A percentile compares a stretch with the other conserved stretches of the same genome.
Conservation (phyloP, 1,140 invertebrate species). For the Philotrypesis tridentata region DNA sequence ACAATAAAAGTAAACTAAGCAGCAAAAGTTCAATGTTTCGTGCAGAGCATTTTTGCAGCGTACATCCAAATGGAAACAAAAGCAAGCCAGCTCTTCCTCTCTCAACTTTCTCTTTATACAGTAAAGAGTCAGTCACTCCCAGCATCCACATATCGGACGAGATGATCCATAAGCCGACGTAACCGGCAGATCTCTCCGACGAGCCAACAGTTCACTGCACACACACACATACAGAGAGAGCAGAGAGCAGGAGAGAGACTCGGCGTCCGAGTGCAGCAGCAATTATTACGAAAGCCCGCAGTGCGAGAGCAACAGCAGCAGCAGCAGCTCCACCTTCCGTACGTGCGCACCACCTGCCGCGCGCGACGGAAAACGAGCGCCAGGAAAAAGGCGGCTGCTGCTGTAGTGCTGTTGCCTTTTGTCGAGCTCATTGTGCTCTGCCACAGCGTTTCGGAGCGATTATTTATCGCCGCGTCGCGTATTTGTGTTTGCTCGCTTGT, state of each 20-base stretch:
- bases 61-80: not conserved
- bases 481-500: not conserved
- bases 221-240: not conserved
- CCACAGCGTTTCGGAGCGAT: not conserved
- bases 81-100: not conserved
- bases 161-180: slow-evolving; percentile 13
- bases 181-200: not conserved
- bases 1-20: too few species aligned
- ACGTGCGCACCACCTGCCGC: slow-evolving; percentile 26
- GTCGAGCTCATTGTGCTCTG: not conserved
- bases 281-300: slow-evolving; percentile 64
- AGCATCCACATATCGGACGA: not conserved
- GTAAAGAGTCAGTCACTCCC: not conserved
- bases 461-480: slow-evolving; percentile 17
- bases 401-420: not conserved
- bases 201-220: not conserved
- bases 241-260: not conserved
- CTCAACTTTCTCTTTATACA: too few species aligned
- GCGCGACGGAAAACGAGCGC: not conserved
- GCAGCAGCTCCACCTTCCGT: slow-evolving; percentile 9
- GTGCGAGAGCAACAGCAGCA: slow-evolving; percentile 53
- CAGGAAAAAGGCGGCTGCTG: slow-evolving; percentile 14
- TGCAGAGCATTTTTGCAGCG: not conserved
- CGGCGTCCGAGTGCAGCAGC: slow-evolving; percentile 50
- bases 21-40: too few species aligned